Evolutionary conservation across 2,888 invertebrate species (phyloP), one percentile per base, ranked within the genome.

Genomic region (Zhuqinia jingwanae): DNA sequence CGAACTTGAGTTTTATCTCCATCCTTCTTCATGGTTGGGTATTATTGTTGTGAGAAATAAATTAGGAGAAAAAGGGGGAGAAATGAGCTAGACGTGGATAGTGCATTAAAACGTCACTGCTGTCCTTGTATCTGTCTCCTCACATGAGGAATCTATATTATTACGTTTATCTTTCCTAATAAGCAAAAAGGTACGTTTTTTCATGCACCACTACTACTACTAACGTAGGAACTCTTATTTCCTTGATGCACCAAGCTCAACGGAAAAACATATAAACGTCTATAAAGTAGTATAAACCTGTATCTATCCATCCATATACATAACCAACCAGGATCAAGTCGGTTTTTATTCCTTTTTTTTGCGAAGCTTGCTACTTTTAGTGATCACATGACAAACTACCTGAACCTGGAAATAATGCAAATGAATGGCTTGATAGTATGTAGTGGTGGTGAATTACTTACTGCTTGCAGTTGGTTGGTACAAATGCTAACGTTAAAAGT

Each of bases 51-150:
- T 50, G 10, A 70, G 47, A 22, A 50, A 17, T 30, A 17, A 17
- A 45, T 68, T 68, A 68, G 45, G 47, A 30, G 25, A 22, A 50
- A n/a, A 47, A 15, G n/a, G 47, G 50, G 50, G 27, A 27, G 70
- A 70, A 85, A 85, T 79, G 56, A 75, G 65, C 22, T 63, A 68
- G 81, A 87, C 81, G 77, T 77, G 81, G 76, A 82, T 82, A 87
- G 82, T 87, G 87, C 87, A 87, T 87, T 87, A 87, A 87, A 81
- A 87, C 70, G 87, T 87, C 87, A 87, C 60, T 42, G 27, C 13
- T 47, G 81, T 82, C 82, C 82, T 82, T 87, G 81, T 87, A 36
- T 77, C 80, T 81, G 87, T 87, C 87, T 58, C 77, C 58, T 87
- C 77, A 79, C 50, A 53, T 56, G 36, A 83, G 50, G 53, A 22